Percentiles rank a stretch among this genome's conserved stretches.
phyloP scores from a whole-genome alignment of 92 coral and sea anemone species.

The Galaxea fascicularis region DNA sequence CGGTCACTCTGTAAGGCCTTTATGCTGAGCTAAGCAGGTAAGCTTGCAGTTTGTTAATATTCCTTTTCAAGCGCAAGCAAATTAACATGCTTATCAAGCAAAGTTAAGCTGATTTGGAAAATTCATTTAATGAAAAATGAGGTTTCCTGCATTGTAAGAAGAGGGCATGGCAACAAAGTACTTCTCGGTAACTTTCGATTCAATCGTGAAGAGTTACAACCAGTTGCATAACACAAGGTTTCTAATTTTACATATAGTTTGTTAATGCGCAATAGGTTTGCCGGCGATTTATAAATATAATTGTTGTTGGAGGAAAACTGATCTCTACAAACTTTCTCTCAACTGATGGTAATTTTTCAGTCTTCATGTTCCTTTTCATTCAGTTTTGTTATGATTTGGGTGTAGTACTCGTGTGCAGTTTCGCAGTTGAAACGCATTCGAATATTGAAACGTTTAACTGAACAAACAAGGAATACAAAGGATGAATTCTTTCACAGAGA shows the following conservation, averaged over 20 bases:
- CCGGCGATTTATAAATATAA: too few relatives aligned
- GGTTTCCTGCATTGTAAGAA: too few relatives aligned
- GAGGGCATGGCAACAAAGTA: too few relatives aligned
- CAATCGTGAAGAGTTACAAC: too few relatives aligned
- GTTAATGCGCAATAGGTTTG: too few relatives aligned
- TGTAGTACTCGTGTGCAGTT: not conserved
- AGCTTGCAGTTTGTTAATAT: not conserved
- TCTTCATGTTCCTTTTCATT: too few relatives aligned
- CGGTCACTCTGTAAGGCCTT: not conserved
- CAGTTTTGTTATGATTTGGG: too few relatives aligned
- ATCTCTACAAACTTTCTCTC: too few relatives aligned
- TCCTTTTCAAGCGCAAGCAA: conserved; percentile 3
- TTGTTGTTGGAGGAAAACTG: too few relatives aligned
- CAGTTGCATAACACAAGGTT: not conserved
- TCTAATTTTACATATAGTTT: too few relatives aligned
- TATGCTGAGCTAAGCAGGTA: not conserved
- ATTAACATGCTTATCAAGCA: not conserved
- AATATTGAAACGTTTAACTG: not conserved
- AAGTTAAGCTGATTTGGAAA: not conserved
- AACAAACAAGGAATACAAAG: conserved; percentile 21
- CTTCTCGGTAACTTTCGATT: not conserved
- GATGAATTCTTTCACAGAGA: not conserved
- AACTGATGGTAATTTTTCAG: too few relatives aligned
- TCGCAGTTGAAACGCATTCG: not conserved
- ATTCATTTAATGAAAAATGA: too few relatives aligned